Percentiles rank a stretch among this genome's conserved stretches.
Evolutionary conservation across 1,140 invertebrate genomes (phyloP).

Genomic region (Apis dorsata): DNA sequence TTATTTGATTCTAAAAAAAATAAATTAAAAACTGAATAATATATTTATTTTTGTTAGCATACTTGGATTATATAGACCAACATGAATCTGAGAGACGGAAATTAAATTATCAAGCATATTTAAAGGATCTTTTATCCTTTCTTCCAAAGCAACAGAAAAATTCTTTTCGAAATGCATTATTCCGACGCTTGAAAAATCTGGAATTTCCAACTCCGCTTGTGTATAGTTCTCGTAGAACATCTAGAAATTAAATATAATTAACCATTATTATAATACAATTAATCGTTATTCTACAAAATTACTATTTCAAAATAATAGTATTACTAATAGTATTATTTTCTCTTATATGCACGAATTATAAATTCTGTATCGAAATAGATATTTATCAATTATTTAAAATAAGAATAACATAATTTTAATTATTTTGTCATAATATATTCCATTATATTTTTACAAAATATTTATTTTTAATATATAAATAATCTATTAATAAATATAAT

Average conservation of each 20-base stretch:
- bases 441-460: too few relatives aligned
- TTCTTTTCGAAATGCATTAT: constrained; percentile 87
- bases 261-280: not conserved
- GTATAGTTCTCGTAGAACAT: constrained; percentile 77
- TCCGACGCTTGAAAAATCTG: constrained; percentile 79
- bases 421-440: too few relatives aligned
- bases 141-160: constrained; percentile 85
- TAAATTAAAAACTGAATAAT: too few relatives aligned
- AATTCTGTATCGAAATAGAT: too few relatives aligned
- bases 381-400: too few relatives aligned
- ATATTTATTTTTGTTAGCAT: constrained; percentile 19
- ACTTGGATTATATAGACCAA: constrained; percentile 88
- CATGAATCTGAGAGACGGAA: constrained; percentile 82
- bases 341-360: too few relatives aligned
- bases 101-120: constrained; percentile 78
- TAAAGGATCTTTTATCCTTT: constrained; percentile 78
- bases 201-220: constrained; percentile 83
- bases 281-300: not conserved
- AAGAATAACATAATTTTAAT: too few relatives aligned
- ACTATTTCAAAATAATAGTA: too few relatives aligned
- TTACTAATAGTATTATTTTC: too few relatives aligned
- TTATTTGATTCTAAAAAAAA: too few relatives aligned
- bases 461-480: too few relatives aligned
- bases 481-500: too few relatives aligned
- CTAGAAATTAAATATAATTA: constrained; percentile 67